phyloP scores from a whole-genome alignment of 2,888 invertebrate genomes.

The Calephelis perditalis region DNA sequence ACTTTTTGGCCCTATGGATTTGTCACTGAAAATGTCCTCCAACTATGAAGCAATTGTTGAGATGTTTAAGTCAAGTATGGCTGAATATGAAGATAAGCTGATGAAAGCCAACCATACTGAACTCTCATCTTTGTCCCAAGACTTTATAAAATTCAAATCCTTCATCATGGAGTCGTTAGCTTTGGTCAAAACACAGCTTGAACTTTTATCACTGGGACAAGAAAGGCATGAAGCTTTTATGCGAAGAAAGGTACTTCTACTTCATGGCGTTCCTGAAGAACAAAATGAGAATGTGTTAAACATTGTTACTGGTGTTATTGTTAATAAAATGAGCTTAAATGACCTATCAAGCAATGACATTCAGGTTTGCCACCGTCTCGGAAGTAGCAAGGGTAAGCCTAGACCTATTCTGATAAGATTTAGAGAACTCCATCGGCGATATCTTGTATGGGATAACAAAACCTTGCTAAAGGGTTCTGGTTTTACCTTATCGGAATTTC shows the following conservation, averaged over 20 bases:
- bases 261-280: slow-evolving; percentile 15
- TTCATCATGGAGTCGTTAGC: neutral
- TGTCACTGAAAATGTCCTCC: slow-evolving; percentile 2
- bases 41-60: slow-evolving; percentile 11
- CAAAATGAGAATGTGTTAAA: slow-evolving; percentile 4
- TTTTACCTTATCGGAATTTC: neutral
- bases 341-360: neutral
- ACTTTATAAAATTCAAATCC: slow-evolving; percentile 3
- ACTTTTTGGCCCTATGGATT: neutral
- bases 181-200: neutral
- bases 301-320: neutral
- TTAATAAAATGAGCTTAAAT: neutral
- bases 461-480: neutral
- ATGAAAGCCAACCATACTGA: neutral
- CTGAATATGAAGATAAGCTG: neutral
- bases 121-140: neutral
- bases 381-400: neutral
- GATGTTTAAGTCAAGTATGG: neutral
- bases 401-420: neutral
- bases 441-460: neutral
- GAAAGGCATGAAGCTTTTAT: neutral
- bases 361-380: slow-evolving; percentile 7
- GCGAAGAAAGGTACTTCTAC: slow-evolving; percentile 2
- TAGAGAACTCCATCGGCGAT: neutral
- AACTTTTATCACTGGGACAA: neutral